Base-by-base conservation (phyloP, 2,797 vertebrate species). In the Sitta carolinensis region DNA sequence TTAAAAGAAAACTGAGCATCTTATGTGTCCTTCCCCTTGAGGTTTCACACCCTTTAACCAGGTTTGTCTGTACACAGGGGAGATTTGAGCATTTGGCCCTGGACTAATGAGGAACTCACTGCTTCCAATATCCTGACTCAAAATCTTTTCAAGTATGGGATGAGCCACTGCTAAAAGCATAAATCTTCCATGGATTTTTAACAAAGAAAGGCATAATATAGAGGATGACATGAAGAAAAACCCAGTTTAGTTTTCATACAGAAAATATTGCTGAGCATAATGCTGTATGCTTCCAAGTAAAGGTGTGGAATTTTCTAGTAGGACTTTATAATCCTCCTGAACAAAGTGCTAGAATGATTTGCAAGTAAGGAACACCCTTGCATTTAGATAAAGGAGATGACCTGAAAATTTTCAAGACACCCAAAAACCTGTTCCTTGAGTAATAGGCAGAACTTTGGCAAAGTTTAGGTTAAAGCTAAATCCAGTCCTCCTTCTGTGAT, bases 1-100 rank as follows among this genome's bases (percentile, higher is more conserved):
- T 95, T 95, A 93, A 95, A 95, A 90, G 90, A 93, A 94, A 88
- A 81, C 51, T 66, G 83, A 95, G 86, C 55, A 38, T 90, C 68
- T 91, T 88, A 81, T 74, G 45, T 90, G 91, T 87, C 95, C 92
- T 95, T 95, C 61, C 88, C 92, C 88, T 95, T 94, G 74, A 96
- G 92, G 93, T 86, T 93, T 96, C 90, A 89, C 88, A 51, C 84
- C 70, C 80, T 90, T 86, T 76, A 82, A 82, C 86, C 59, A 64
- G 45, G 19, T 92, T 93, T 93, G 70, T 89, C 90, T 89, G 78
- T 82, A 90, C 50, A 54, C 50, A 2, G 19, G 45, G 42, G 61
- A 85, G 50, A 90, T 89, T 87, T 70, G 77, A 77, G 74, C 77
- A 84, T 92, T 88, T 95, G 57, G 57, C 78, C 69, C 63, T 87